A percentile compares a stretch with the other conserved stretches of the same genome.
phyloP scores from a whole-genome alignment of 2,888 invertebrate species.

The Dendrolimus pini region DNA sequence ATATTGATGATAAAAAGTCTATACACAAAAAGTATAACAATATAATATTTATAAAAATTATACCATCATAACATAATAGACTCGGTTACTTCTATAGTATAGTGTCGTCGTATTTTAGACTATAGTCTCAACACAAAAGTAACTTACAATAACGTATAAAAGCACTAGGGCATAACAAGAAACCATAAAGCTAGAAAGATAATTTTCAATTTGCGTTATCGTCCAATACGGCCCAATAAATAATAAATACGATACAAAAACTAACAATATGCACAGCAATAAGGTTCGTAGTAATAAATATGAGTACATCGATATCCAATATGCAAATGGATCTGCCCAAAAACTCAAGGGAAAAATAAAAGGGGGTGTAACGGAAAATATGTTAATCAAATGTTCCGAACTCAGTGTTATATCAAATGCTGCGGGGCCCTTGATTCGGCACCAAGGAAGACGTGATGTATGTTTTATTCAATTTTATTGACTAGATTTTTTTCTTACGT shows the following conservation, averaged over 20 bases:
- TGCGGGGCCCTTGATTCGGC: slow-evolving; percentile 28
- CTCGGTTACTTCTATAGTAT: no score
- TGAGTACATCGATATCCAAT: slow-evolving; percentile 63
- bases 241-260: slow-evolving; percentile 37
- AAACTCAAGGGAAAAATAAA: slow-evolving; percentile 68
- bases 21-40: no score
- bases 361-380: slow-evolving; percentile 55
- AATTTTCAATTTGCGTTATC: slow-evolving; percentile 23
- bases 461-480: background rate
- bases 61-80: no score
- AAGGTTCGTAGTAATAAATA: slow-evolving; percentile 57
- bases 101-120: no score
- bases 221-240: slow-evolving; percentile 21
- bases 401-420: slow-evolving; percentile 37
- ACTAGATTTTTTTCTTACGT: background rate
- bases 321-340: slow-evolving; percentile 56
- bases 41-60: no score
- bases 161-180: no score
- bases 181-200: slow-evolving; percentile 20
- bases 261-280: slow-evolving; percentile 44
- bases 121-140: background rate
- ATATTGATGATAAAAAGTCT: no score
- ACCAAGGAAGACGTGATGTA: slow-evolving; percentile 1
- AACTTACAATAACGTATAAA: background rate
- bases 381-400: slow-evolving; percentile 65